Conservation (phyloP, 2,797 vertebrate genomes). For the Phalloptychus januarius region DNA sequence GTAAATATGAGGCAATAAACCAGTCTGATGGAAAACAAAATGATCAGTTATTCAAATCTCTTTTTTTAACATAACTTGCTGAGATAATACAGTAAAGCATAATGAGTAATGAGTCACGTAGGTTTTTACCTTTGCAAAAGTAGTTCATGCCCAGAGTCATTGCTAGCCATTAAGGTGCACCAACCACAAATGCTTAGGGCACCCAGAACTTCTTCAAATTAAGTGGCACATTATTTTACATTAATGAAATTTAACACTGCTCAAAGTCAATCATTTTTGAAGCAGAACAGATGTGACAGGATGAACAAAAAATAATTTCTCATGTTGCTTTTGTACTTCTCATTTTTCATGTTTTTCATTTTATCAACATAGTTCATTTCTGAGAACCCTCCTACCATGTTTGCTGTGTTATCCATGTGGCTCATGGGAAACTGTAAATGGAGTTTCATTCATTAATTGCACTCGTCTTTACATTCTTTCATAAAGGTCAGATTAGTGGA, state of each 20-base stretch:
- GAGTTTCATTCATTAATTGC: neutral
- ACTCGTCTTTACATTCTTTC: neutral
- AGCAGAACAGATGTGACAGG: too few species aligned
- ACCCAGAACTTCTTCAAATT: too few species aligned
- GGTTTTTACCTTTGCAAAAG: too few species aligned
- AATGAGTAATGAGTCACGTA: neutral
- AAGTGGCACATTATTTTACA: too few species aligned
- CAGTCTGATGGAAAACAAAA: neutral
- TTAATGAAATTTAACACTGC: too few species aligned
- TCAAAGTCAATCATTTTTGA: too few species aligned
- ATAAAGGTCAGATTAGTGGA: neutral
- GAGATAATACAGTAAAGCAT: neutral
- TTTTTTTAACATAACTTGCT: neutral
- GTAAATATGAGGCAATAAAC: neutral
- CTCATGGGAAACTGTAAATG: neutral
- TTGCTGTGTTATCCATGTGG: neutral
- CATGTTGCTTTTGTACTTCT: too few species aligned
- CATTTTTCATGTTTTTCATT: too few species aligned
- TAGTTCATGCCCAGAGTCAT: too few species aligned
- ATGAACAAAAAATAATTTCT: too few species aligned
- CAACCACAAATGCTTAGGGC: too few species aligned
- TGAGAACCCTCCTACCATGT: neutral
- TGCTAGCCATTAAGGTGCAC: too few species aligned
- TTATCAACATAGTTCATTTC: neutral
- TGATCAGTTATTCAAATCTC: neutral